Percentiles rank a stretch among this genome's conserved stretches.
Conservation (phyloP, 2,113 vertebrate genomes). For the Dicrurus megarhynchus region DNA sequence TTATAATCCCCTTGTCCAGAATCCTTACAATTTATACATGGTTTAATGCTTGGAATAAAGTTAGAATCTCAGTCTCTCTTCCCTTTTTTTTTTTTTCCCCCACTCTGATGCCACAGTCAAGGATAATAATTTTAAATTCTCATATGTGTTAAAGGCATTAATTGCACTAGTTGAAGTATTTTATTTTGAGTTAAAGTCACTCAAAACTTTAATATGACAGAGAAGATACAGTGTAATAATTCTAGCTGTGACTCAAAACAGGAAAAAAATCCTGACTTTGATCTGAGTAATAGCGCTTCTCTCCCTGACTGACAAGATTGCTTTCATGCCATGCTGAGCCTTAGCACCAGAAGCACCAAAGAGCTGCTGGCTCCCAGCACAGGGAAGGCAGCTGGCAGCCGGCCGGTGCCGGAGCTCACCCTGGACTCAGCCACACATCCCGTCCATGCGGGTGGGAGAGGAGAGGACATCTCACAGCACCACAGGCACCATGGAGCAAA, state of each 20-base stretch:
- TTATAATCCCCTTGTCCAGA: constrained; percentile 55
- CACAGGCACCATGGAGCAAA: neutral
- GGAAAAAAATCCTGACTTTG: constrained; percentile 15
- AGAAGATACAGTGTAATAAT: neutral
- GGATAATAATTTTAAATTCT: constrained; percentile 27
- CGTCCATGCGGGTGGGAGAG: accelerated
- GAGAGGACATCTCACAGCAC: neutral
- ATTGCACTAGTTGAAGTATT: neutral
- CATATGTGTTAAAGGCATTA: constrained; percentile 18
- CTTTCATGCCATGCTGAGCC: neutral
- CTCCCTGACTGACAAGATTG: neutral
- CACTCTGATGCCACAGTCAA: neutral
- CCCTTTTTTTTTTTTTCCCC: neutral
- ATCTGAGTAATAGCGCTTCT: neutral
- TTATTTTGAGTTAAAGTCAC: constrained; percentile 29
- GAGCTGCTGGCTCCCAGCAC: neutral
- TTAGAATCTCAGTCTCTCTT: neutral
- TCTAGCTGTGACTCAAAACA: neutral
- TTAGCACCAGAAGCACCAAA: neutral
- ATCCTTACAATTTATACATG: constrained; percentile 36
- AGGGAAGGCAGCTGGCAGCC: neutral
- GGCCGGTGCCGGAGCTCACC: accelerated
- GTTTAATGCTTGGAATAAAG: constrained; percentile 45
- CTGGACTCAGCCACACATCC: neutral
- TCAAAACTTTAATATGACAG: constrained; percentile 37